Percentiles rank a stretch among this genome's conserved stretches.
These are phyloP conservation scores for Cistogaster globosa DNA, from an alignment of 2,888 invertebrate species.

Conservation along the genomic window DNA sequence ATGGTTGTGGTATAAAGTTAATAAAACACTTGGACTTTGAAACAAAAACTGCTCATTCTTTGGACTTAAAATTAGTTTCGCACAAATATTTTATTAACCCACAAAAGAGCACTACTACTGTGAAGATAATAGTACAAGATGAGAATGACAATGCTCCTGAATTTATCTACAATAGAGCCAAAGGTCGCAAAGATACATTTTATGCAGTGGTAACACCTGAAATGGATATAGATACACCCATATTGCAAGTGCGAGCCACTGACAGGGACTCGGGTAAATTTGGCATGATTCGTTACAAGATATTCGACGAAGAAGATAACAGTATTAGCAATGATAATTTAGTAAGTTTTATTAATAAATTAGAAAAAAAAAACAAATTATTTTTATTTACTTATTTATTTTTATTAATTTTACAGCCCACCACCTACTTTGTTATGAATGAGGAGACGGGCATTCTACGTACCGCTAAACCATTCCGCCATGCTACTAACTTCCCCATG, in stretches of 20 bases:
- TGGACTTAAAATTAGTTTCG: conserved; percentile 91
- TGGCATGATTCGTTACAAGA: conserved; percentile 89
- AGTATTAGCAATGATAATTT: conserved; percentile 77
- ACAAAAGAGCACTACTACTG: conserved; percentile 88
- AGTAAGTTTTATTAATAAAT: conserved; percentile 74
- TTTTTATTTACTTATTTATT: no score
- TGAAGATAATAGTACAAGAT: conserved; percentile 92
- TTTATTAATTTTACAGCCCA: conserved; percentile 78
- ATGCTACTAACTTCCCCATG: conserved; percentile 88
- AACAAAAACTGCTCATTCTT: conserved; percentile 87
- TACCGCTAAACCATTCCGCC: conserved; percentile 89
- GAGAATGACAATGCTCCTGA: conserved; percentile 95
- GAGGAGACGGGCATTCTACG: conserved; percentile 89
- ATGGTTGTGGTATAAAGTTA: conserved; percentile 92
- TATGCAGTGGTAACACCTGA: conserved; percentile 91
- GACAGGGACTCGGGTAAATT: conserved; percentile 93
- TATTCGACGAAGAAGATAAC: conserved; percentile 82
- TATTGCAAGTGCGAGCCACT: conserved; percentile 92
- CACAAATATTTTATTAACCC: conserved; percentile 92
- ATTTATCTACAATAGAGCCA: conserved; percentile 88
- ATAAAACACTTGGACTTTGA: conserved; percentile 91
- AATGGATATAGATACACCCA: conserved; percentile 89
- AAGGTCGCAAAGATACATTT: conserved; percentile 87
- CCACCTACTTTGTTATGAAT: conserved; percentile 88
- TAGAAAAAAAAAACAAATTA: neutral